Conservation (phyloP, 2,797 vertebrate species). For the Sarcoramphus papa region DNA sequence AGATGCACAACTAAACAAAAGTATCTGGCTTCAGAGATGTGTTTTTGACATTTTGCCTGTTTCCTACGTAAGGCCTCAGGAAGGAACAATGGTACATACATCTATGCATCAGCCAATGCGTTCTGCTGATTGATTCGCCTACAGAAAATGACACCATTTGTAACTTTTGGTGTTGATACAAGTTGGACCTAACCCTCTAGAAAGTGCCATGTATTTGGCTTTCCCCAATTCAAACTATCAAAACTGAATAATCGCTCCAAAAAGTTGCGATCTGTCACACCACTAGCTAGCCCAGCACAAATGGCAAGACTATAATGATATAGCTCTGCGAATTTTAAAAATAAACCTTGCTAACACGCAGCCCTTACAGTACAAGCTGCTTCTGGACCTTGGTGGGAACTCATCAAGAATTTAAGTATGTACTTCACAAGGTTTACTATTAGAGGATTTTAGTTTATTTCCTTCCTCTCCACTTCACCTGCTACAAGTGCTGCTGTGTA, state of each 20-base stretch:
- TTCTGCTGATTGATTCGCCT: neutral
- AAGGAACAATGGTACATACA: neutral
- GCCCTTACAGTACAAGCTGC: neutral
- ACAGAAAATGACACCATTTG: neutral
- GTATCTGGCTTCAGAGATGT: fast-evolving
- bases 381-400: neutral
- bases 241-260: neutral
- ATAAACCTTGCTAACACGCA: fast-evolving
- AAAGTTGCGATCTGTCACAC: neutral
- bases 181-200: fast-evolving
- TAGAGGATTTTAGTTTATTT: neutral
- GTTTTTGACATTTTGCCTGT: neutral
- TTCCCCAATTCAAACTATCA: neutral
- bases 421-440: neutral
- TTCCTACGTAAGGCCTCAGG: neutral
- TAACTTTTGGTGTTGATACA: no score
- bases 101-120: neutral
- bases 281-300: neutral
- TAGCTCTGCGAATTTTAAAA: neutral
- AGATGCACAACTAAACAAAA: neutral
- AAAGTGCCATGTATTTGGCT: neutral
- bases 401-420: neutral
- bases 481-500: neutral
- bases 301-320: fast-evolving
- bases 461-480: neutral